Percentiles rank a stretch among this genome's conserved stretches.
phyloP scores from a whole-genome alignment of 2,888 invertebrate genomes.

The Pollenia amentaria region DNA sequence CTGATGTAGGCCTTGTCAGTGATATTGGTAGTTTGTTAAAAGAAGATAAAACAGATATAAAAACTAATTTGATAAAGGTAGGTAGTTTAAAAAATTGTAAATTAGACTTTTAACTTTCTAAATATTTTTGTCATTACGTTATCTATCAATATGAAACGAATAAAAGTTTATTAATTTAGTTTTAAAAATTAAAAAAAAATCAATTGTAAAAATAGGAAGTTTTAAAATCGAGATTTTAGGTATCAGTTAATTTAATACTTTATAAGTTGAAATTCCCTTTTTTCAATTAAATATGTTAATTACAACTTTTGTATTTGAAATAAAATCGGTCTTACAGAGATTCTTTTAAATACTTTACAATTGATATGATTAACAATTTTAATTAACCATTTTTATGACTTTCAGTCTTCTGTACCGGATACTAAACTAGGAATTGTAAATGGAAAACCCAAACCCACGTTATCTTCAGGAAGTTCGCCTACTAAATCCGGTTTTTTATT shows the following conservation, averaged over 20 bases:
- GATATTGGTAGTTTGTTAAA: conserved; percentile 18
- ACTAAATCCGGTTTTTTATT: conserved; percentile 56
- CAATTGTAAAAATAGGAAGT: no score
- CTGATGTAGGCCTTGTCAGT: conserved; percentile 1
- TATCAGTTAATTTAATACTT: no score
- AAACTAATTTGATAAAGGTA: conserved; percentile 54
- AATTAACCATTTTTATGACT: background rate
- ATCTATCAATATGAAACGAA: no score
- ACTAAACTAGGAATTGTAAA: conserved; percentile 9
- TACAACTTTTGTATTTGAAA: no score
- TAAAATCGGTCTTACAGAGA: no score
- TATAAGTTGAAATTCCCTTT: background rate
- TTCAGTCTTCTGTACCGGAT: conserved; percentile 35
- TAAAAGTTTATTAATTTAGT: no score
- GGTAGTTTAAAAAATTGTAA: conserved; percentile 1
- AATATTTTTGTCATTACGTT: no score
- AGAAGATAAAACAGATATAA: conserved; percentile 40
- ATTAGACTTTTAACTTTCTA: background rate
- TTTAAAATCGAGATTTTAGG: no score
- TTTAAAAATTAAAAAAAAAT: no score
- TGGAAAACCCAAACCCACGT: conserved; percentile 75
- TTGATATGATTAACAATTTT: no score
- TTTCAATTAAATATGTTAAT: background rate
- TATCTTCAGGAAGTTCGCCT: conserved; percentile 69
- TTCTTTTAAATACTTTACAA: no score